These are phyloP conservation scores for Drymonia ruficornis DNA, from an alignment of 2,888 invertebrate genomes.

Conservation along the genomic window DNA sequence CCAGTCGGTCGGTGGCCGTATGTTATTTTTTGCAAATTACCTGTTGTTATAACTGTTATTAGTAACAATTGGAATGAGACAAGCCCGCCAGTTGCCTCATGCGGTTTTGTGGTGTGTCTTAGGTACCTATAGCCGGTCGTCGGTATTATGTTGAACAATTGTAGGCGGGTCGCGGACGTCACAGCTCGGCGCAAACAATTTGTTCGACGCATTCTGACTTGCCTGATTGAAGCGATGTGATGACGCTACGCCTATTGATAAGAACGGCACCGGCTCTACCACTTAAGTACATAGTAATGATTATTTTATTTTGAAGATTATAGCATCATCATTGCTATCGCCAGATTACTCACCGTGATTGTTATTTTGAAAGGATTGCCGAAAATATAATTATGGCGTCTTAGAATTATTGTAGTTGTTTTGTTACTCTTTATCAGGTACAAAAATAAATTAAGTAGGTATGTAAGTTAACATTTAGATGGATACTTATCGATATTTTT, in stretches of 20 bases:
- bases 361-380: neutral
- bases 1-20: neutral
- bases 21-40: constrained; percentile 1
- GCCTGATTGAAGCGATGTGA: constrained; percentile 35
- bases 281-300: constrained; percentile 1
- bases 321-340: neutral
- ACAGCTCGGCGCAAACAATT: constrained; percentile 39
- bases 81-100: constrained; percentile 13
- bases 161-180: constrained; percentile 64
- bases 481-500: neutral
- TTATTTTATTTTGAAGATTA: neutral
- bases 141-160: constrained; percentile 33
- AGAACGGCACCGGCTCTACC: constrained; percentile 10
- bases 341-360: neutral
- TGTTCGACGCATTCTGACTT: constrained; percentile 37
- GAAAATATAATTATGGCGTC: neutral
- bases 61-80: constrained; percentile 6
- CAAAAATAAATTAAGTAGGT: neutral
- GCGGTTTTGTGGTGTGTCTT: constrained; percentile 31
- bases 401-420: neutral
- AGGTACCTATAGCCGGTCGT: constrained; percentile 9
- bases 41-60: neutral
- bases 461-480: neutral
- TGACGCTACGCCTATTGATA: constrained; percentile 27
- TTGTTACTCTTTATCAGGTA: neutral